Evolutionary conservation across 1,140 invertebrate species (phyloP).

Genomic region (Drosophila ambigua): DNA sequence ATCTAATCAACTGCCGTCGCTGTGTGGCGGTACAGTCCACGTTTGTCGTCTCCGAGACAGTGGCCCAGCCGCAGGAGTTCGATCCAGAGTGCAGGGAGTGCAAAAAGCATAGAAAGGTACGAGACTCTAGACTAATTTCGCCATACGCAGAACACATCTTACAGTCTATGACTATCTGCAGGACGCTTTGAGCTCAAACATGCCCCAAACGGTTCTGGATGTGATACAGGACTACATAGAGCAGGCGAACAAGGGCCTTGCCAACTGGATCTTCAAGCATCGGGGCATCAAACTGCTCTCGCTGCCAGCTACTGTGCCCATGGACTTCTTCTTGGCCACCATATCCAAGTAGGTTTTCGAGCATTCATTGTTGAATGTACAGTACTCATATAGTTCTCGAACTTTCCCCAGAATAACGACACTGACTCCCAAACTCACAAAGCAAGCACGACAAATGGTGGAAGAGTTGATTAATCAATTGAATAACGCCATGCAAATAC

Average conservation of each 20-base stretch:
- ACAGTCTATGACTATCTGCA: constrained; percentile 77
- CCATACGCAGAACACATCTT: constrained; percentile 1
- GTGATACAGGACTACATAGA: constrained; percentile 96
- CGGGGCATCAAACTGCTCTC: constrained; percentile 91
- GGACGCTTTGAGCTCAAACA: constrained; percentile 93
- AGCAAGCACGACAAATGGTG: constrained; percentile 66
- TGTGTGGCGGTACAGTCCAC: constrained; percentile 93
- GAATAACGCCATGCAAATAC: constrained; percentile 71
- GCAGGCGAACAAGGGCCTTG: constrained; percentile 93
- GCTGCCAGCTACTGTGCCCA: constrained; percentile 93
- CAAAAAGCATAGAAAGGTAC: constrained; percentile 92
- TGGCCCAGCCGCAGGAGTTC: constrained; percentile 88
- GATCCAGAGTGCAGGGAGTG: constrained; percentile 93
- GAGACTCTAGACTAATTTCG: constrained; percentile 3
- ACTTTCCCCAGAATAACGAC: constrained; percentile 55
- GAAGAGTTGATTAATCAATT: constrained; percentile 69
- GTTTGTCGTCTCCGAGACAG: constrained; percentile 89
- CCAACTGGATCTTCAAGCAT: constrained; percentile 95
- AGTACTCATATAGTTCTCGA: not conserved
- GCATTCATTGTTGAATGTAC: no score
- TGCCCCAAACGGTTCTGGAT: constrained; percentile 92
- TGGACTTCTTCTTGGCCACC: constrained; percentile 93
- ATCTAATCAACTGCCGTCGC: constrained; percentile 93
- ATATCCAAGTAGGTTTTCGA: constrained; percentile 90
- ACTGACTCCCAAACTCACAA: constrained; percentile 74